Conservation (phyloP, 2,797 vertebrate genomes). For the Tokudaia tokunoshimensis region DNA sequence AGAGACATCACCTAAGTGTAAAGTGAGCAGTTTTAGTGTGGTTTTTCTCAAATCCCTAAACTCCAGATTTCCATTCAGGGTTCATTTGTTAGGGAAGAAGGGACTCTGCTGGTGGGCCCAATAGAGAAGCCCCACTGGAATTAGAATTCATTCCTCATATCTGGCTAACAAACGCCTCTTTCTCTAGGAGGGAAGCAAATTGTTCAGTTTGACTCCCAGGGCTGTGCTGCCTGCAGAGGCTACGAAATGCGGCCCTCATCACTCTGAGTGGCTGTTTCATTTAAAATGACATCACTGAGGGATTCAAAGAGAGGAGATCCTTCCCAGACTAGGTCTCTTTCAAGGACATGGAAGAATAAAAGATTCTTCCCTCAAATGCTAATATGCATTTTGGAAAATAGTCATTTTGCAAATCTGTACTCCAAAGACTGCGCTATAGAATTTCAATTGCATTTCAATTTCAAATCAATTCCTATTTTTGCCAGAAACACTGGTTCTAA, state of each 20-base stretch:
- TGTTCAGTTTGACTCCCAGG: not conserved
- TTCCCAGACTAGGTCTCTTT: constrained; percentile 45
- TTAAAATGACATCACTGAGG: constrained; percentile 31
- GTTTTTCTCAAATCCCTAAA: constrained; percentile 52
- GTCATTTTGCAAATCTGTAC: constrained; percentile 67
- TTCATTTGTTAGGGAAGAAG: constrained; percentile 37
- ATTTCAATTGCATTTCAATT: constrained; percentile 74
- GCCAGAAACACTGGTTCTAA: constrained; percentile 52
- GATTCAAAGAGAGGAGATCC: not conserved
- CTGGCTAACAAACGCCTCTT: constrained; percentile 56
- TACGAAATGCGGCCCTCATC: not conserved
- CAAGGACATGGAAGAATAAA: constrained; percentile 60
- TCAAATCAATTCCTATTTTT: constrained; percentile 64
- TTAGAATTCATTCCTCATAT: not conserved
- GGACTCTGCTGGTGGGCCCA: not conserved
- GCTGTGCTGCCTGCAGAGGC: not conserved
- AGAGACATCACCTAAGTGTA: not conserved
- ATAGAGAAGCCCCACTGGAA: constrained; percentile 40
- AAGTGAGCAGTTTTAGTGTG: not conserved
- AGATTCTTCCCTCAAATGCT: constrained; percentile 59
- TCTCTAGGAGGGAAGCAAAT: constrained; percentile 47
- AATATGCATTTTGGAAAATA: constrained; percentile 70
- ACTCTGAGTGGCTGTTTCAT: not conserved
- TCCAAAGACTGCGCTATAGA: constrained; percentile 63
- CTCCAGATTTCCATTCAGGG: not conserved